Evolutionary conservation across 2,797 vertebrate species (phyloP).

Genomic region (Valencia hispanica): DNA sequence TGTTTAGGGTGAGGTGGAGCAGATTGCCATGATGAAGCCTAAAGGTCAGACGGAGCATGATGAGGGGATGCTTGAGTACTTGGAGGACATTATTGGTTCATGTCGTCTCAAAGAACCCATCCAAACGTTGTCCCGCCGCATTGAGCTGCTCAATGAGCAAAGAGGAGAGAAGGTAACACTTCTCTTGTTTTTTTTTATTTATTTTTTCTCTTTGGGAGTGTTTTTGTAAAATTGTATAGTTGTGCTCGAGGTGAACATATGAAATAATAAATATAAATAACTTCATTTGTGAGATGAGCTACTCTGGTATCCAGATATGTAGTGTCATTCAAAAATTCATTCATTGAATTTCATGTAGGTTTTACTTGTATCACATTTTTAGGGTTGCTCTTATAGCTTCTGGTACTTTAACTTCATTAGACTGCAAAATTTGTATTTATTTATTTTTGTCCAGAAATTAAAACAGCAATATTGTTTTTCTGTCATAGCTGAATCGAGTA

Average conservation of each 20-base stretch:
- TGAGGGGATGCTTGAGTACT: slow-evolving; percentile 97
- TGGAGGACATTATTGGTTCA: slow-evolving; percentile 97
- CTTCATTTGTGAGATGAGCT: slow-evolving; percentile 11
- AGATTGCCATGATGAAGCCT: slow-evolving; percentile 98
- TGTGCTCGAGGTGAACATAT: not conserved
- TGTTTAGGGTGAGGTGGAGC: slow-evolving; percentile 95
- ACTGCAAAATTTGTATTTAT: not conserved
- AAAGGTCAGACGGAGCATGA: slow-evolving; percentile 96
- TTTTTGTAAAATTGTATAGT: not conserved
- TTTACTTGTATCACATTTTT: not conserved
- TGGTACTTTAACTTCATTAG: not conserved
- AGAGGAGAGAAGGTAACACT: slow-evolving; percentile 92
- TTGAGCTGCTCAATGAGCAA: slow-evolving; percentile 92
- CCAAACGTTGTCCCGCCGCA: slow-evolving; percentile 83
- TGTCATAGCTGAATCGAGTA: slow-evolving; percentile 90
- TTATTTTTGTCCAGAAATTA: slow-evolving; percentile 15
- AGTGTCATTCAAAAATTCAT: slow-evolving; percentile 9
- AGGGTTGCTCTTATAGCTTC: not conserved
- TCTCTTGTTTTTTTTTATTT: not conserved
- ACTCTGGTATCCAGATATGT: not conserved
- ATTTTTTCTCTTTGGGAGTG: not conserved
- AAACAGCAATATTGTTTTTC: slow-evolving; percentile 27
- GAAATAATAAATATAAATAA: not conserved
- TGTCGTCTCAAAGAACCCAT: slow-evolving; percentile 93
- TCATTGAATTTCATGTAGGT: slow-evolving; percentile 30